Percentiles rank a stretch among this genome's conserved stretches.
Evolutionary conservation across 1,140 invertebrate species (phyloP).

Genomic region (Atta texana): DNA sequence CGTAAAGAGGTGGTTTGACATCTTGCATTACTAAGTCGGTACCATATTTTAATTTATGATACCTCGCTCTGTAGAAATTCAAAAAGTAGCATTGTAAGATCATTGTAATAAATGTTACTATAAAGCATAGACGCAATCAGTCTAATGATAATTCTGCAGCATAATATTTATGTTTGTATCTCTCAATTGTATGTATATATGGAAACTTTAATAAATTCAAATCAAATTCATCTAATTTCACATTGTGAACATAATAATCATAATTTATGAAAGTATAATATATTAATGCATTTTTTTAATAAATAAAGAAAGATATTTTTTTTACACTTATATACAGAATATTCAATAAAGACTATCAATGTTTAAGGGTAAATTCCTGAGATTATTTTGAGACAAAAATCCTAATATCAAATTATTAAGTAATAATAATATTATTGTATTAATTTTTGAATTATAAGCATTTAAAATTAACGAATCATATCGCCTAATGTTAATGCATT

Average conservation of each 20-base stretch:
- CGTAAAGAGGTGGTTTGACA: slow-evolving; percentile 93
- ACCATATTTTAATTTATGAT: slow-evolving; percentile 98
- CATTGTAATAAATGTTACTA: background rate
- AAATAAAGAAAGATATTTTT: background rate
- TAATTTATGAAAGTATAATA: background rate
- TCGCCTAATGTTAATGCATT: no score
- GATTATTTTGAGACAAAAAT: no score
- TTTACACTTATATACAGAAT: no score
- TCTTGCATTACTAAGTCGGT: slow-evolving; percentile 95
- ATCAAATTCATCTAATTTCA: slow-evolving; percentile 1
- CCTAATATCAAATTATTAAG: no score
- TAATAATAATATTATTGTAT: no score
- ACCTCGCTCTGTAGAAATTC: slow-evolving; percentile 91
- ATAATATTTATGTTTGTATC: slow-evolving; percentile 21
- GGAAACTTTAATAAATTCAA: background rate
- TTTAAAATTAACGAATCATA: no score
- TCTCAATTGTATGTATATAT: background rate
- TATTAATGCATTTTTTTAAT: background rate
- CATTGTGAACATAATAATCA: slow-evolving; percentile 5
- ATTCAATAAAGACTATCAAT: no score
- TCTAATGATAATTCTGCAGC: slow-evolving; percentile 6
- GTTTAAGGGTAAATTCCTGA: no score
- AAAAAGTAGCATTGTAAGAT: background rate
- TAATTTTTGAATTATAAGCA: no score
- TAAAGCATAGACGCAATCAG: background rate